Evolutionary conservation across 2,797 vertebrate species (phyloP), one percentile per base, ranked within the genome.

Genomic region (Microctenopoma stevenorrisi): DNA sequence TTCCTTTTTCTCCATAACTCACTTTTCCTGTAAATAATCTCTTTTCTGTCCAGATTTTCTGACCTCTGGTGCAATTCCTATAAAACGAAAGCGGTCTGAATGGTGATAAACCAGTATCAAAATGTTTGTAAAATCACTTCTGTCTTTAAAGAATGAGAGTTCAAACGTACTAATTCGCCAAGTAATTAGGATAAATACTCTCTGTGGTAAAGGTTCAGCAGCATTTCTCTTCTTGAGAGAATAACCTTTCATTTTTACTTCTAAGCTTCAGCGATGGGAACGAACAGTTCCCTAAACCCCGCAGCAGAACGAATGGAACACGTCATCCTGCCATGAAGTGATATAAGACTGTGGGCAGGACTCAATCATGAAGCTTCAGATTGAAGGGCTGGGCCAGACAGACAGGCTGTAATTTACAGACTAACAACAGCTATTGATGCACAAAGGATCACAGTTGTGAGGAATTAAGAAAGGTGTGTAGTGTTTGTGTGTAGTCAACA

Each of bases 381-480:
- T 72, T 84, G 74, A 83, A 85, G 79, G 71, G 68, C 61, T 53
- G 61, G 28, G 43, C 56, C 63, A 44, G 43, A 43, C 64, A 33
- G 58, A 67, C 70, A 78, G 52, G 50, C 79, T 79, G 43, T 83
- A 71, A 87, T 91, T 88, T 81, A 60, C 49, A 74, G 33, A 18
- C 74, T 76, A 64, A 82, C 74, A 85, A 56, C 75, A 86, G 78
- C 67, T 54, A 73, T 79, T 71, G 52, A 59, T 64, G 51, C 18
- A 85, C 77, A 81, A 78, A 82, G 52, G 43, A 65, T 81, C 50
- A 35, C 60, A 44, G 64, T 64, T 49, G 48, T 14, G 56, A 68
- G 59, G 73, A 77, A 78, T 64, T n/a, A 67, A 50, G 42, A 28
- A 35, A 63, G 54, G 70, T 74, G 73, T 58, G n/a, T 56, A 15